Percentiles rank a stretch among this genome's conserved stretches.
Evolutionary conservation across 2,797 vertebrate genomes (phyloP).

Genomic region (Mycteria americana): DNA sequence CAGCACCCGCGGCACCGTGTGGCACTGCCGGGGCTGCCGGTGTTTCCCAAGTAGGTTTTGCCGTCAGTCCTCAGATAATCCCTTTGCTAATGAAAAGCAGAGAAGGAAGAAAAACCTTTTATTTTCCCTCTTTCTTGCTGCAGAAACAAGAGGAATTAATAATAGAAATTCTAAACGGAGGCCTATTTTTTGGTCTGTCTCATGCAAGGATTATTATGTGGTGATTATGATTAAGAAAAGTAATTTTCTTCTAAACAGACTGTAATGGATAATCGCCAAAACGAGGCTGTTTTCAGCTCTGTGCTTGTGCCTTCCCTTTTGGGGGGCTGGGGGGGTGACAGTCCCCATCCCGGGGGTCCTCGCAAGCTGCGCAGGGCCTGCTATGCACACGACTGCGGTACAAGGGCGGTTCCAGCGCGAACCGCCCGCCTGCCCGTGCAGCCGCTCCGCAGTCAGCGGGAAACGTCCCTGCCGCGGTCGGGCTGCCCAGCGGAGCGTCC

Average conservation of each 20-base stretch:
- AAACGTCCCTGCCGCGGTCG: no score
- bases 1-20: accelerated
- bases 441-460: background rate
- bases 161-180: background rate
- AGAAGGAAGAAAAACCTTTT: background rate
- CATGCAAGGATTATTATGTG: background rate
- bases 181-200: background rate
- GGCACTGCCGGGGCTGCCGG: no score
- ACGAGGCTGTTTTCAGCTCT: background rate
- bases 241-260: background rate
- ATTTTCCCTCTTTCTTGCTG: background rate
- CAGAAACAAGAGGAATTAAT: background rate
- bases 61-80: background rate
- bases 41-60: no score
- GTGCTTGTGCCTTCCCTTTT: background rate
- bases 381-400: accelerated
- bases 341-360: background rate
- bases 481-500: background rate
- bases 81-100: background rate
- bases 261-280: background rate
- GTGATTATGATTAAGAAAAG: background rate
- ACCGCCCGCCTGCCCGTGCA: accelerated
- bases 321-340: background rate
- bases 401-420: accelerated
- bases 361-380: no score